These are phyloP conservation scores for Dipodomys merriami DNA, from an alignment of 2,113 vertebrate genomes.

Conservation along the genomic window DNA sequence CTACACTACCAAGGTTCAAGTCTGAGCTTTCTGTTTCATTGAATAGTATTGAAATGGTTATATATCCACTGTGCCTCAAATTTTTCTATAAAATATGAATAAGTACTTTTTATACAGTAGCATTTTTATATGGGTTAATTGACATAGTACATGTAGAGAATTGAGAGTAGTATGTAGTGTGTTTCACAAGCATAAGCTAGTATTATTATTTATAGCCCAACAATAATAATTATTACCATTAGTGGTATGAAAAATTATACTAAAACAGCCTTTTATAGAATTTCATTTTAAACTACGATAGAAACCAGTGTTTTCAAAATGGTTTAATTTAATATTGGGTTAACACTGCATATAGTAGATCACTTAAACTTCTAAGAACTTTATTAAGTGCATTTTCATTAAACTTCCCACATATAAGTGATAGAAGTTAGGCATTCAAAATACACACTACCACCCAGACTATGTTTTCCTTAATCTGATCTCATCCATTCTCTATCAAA, in stretches of 20 bases:
- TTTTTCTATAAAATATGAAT: not conserved
- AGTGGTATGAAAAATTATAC: not conserved
- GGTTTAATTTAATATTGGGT: conserved; percentile 33
- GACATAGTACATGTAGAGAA: not conserved
- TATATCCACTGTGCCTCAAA: not conserved
- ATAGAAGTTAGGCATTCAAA: conserved; percentile 42
- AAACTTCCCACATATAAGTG: not conserved
- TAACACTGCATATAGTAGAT: not conserved
- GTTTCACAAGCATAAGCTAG: not conserved
- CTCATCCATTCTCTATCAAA: not conserved
- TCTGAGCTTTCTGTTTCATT: not conserved
- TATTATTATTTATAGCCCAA: not conserved
- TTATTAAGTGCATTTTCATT: conserved; percentile 60
- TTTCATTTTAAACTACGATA: conserved; percentile 26
- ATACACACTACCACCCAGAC: not conserved
- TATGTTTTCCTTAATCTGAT: conserved; percentile 32
- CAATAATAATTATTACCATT: not conserved
- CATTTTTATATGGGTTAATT: not conserved
- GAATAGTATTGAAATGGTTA: not conserved
- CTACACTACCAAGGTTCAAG: not conserved
- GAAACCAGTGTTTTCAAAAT: conserved; percentile 38
- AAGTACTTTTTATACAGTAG: not conserved
- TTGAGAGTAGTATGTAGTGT: not conserved
- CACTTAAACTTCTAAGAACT: conserved; percentile 41
- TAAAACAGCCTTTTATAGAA: conserved; percentile 6